Conservation (phyloP, 2,888 invertebrate genomes). For the Parascotia fuliginaria region DNA sequence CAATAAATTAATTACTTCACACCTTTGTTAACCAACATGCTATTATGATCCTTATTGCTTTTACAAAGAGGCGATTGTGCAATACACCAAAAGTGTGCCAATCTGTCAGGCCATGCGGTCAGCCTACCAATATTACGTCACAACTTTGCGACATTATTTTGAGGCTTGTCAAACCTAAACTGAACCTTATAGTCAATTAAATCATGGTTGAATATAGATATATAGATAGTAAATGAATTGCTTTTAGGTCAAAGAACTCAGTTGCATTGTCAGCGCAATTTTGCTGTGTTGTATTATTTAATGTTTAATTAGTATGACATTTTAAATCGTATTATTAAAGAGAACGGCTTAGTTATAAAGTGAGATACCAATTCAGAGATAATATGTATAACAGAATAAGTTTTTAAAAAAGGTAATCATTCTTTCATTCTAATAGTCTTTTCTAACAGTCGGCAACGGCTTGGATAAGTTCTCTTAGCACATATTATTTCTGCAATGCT, state of each 20-base stretch:
- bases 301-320: conserved; percentile 1
- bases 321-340: neutral
- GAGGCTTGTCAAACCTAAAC: conserved; percentile 14
- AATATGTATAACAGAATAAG: too few relatives aligned
- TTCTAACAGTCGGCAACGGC: too few relatives aligned
- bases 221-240: neutral
- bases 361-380: too few relatives aligned
- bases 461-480: too few relatives aligned
- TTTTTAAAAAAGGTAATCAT: too few relatives aligned
- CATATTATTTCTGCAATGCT: too few relatives aligned
- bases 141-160: conserved; percentile 57
- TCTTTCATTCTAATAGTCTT: too few relatives aligned
- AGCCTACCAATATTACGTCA: conserved; percentile 61
- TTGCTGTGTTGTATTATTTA: conserved; percentile 7
- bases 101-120: conserved; percentile 51
- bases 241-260: conserved; percentile 52
- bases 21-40: neutral
- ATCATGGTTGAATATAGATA: conserved; percentile 19
- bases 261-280: conserved; percentile 37
- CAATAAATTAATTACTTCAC: neutral
- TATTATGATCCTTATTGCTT: conserved; percentile 18
- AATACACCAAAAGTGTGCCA: conserved; percentile 61
- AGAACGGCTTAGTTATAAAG: neutral
- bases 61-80: conserved; percentile 40
- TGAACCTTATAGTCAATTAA: conserved; percentile 13